Evolutionary conservation across 2,888 invertebrate species (phyloP), one percentile per base, ranked within the genome.

Genomic region (Drosophila koepferae): DNA sequence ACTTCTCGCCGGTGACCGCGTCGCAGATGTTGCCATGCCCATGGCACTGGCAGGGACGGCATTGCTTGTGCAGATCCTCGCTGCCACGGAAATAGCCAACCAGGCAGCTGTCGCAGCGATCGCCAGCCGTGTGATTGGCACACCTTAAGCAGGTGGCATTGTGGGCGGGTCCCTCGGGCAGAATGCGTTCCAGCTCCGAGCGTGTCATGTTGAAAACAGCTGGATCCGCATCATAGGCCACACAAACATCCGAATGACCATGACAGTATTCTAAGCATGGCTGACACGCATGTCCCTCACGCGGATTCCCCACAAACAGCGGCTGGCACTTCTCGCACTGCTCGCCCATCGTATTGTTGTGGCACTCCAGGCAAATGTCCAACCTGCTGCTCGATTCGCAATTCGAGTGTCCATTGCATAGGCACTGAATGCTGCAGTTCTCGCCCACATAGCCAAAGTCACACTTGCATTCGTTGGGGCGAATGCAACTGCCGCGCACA

Each of bases 401-500:
- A 92, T 98, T 95, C 66, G 98, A 97, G 93, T 99, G 98, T 0
- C 98, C 98, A 92, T 99, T 98, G 92, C 99, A 99, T 92, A 97
- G 96, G 92, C 99, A 99, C 93, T 98, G 97, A 74, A 97, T 97
- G 83, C 97, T 97, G 92, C 99, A 99, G 94, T 98, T 98, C 81
- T 96, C 96, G 62, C 99, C 98, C 31, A 99, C 98, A 93, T 97
- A 99, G 66, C 98, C 98, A 94, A 99, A 99, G 94, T 98, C 96
- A 92, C 99, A 99, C 74, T 95, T 95, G 90, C 99, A 98, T 69
- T 95, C 95, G 91, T 97, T 95, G 59, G 98, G 98, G 86, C 96
- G 95, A 23, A 97, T 94, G 92, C 98, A 98, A 20, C 94, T 95
- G 78, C 98, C 98, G 90, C 97, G 95, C 48, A 97, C 97, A 93